Conservation (phyloP, 2,113 vertebrate species). For the Oriolus oriolus region DNA sequence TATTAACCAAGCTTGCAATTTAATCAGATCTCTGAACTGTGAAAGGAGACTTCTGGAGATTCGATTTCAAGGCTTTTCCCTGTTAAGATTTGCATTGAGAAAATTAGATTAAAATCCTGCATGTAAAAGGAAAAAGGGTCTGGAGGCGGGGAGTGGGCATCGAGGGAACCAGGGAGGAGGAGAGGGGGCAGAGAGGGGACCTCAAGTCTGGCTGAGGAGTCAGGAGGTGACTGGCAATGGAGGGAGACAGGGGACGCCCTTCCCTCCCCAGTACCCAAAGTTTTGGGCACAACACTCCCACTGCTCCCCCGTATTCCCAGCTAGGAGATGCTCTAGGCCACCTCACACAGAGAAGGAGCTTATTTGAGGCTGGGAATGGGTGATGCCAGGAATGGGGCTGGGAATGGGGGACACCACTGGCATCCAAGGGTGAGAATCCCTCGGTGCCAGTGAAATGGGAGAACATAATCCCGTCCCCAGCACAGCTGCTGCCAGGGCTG, state of each 20-base stretch:
- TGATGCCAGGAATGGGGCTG: not conserved
- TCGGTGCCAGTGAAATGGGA: fast-evolving
- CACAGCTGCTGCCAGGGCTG: not conserved
- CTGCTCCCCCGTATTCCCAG: fast-evolving
- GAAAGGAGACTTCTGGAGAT: conserved; percentile 56
- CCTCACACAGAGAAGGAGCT: not conserved
- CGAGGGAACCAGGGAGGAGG: not conserved
- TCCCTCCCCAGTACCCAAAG: not conserved
- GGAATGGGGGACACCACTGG: not conserved
- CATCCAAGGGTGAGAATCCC: not conserved
- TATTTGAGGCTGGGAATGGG: not conserved
- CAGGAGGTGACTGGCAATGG: not conserved
- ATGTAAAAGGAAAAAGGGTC: not conserved
- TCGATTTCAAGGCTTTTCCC: conserved; percentile 50
- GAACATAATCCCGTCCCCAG: not conserved
- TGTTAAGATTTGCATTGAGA: conserved; percentile 54
- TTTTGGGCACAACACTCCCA: not conserved
- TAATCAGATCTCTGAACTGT: conserved; percentile 63
- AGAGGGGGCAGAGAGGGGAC: not conserved
- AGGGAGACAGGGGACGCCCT: fast-evolving
- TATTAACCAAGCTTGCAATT: conserved; percentile 59
- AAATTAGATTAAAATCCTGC: conserved; percentile 59
- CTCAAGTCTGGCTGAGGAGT: not conserved
- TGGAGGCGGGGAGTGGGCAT: fast-evolving
- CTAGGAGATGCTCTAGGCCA: not conserved